Conservation (phyloP, 2,888 invertebrate species). For the Agelastica alni region DNA sequence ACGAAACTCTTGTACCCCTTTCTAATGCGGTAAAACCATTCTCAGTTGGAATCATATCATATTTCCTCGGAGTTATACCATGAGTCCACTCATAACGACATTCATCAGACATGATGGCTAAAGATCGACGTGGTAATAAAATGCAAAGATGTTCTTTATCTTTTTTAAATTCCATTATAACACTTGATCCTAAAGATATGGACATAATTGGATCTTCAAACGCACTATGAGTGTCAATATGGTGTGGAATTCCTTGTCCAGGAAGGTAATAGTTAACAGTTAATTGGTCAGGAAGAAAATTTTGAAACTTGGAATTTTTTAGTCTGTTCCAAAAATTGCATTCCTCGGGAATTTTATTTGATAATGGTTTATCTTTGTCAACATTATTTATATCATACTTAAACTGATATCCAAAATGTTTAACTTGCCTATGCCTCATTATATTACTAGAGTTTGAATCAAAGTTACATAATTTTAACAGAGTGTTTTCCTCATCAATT, state of each 20-base stretch:
- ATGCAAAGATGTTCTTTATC: slow-evolving; percentile 65
- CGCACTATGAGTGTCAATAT: slow-evolving; percentile 94
- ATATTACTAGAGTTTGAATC: slow-evolving; percentile 57
- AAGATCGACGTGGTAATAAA: slow-evolving; percentile 70
- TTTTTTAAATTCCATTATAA: slow-evolving; percentile 88
- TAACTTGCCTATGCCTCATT: slow-evolving; percentile 83
- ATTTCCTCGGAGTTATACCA: slow-evolving; percentile 82
- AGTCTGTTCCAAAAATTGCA: slow-evolving; percentile 69
- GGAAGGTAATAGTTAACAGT: slow-evolving; percentile 84
- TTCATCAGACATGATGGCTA: slow-evolving; percentile 80
- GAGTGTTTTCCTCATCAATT: slow-evolving; percentile 65
- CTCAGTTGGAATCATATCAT: slow-evolving; percentile 69
- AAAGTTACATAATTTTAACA: slow-evolving; percentile 62
- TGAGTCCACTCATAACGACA: slow-evolving; percentile 78
- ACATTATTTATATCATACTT: slow-evolving; percentile 86
- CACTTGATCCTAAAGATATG: slow-evolving; percentile 78
- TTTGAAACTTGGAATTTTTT: slow-evolving; percentile 50
- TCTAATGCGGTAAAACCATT: slow-evolving; percentile 60
- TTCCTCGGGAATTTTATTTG: slow-evolving; percentile 69
- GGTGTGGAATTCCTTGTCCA: slow-evolving; percentile 93
- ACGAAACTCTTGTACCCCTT: slow-evolving; percentile 71
- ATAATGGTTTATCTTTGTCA: slow-evolving; percentile 69
- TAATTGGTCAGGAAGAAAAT: slow-evolving; percentile 74
- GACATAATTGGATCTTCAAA: slow-evolving; percentile 89
- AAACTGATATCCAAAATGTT: slow-evolving; percentile 92